Evolutionary conservation across 2,888 invertebrate genomes (phyloP).

Genomic region (Palloptera scutellata): DNA sequence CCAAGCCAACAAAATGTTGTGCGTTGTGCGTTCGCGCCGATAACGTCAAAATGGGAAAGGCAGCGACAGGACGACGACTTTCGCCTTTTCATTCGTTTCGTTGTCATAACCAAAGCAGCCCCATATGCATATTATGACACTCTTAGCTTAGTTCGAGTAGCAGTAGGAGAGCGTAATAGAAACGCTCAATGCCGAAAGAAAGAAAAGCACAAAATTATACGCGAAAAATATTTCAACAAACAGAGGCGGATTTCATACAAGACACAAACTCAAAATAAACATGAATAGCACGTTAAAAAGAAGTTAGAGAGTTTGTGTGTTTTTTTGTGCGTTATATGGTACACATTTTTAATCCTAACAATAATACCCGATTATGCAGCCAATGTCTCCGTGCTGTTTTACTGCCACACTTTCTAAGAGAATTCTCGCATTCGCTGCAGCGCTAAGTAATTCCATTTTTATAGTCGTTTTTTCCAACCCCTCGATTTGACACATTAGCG

Average conservation of each 20-base stretch:
- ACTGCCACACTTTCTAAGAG: constrained; percentile 38
- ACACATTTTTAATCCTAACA: constrained; percentile 39
- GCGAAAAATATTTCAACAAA: not conserved
- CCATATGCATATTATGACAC: constrained; percentile 18
- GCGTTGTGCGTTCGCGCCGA: not conserved
- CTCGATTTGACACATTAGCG: not conserved
- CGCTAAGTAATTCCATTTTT: constrained; percentile 38
- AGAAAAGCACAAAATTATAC: constrained; percentile 16
- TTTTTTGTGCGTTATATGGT: constrained; percentile 21
- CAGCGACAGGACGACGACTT: constrained; percentile 1
- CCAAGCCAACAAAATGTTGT: not conserved
- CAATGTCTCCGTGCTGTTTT: constrained; percentile 40
- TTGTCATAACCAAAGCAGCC: not conserved
- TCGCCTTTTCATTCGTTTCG: not conserved
- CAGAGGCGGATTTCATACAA: not conserved
- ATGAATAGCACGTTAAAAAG: not conserved
- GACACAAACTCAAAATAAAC: no score
- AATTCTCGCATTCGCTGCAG: constrained; percentile 24
- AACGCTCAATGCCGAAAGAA: constrained; percentile 41
- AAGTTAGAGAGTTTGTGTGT: not conserved
- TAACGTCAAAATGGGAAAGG: constrained; percentile 19
- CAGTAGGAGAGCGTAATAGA: constrained; percentile 12
- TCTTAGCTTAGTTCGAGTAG: no score
- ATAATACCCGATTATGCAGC: constrained; percentile 39
- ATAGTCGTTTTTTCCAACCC: constrained; percentile 41